A percentile compares a stretch with the other conserved stretches of the same genome.
Evolutionary conservation across 2,113 vertebrate species (phyloP).

Genomic region (Saguinus imperator): DNA sequence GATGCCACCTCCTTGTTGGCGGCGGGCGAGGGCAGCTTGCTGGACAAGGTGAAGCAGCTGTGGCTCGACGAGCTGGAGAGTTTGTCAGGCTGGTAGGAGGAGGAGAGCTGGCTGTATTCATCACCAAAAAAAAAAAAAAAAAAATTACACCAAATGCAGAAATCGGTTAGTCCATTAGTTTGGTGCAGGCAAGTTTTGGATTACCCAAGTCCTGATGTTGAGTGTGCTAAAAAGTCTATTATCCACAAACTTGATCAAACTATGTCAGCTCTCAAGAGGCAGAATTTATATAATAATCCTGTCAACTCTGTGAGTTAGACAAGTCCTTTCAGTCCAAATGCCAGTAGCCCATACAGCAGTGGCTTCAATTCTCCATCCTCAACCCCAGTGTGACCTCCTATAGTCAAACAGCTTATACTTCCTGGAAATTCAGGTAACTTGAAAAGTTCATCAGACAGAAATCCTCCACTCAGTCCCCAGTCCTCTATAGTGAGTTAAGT

Average conservation of each 20-base stretch:
- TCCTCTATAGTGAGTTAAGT: slow-evolving; percentile 98
- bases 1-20: too few relatives aligned
- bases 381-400: slow-evolving; percentile 92
- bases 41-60: too few relatives aligned
- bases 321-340: slow-evolving; percentile 93
- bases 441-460: slow-evolving; percentile 91
- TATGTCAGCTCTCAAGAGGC: slow-evolving; percentile 94
- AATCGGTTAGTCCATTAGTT: slow-evolving; percentile 93
- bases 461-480: slow-evolving; percentile 94
- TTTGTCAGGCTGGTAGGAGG: too few relatives aligned
- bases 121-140: slow-evolving; percentile 88
- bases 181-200: slow-evolving; percentile 98
- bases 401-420: slow-evolving; percentile 93
- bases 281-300: slow-evolving; percentile 93
- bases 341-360: slow-evolving; percentile 95
- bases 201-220: slow-evolving; percentile 97
- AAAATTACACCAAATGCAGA: slow-evolving; percentile 91
- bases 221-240: slow-evolving; percentile 97
- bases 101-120: slow-evolving; percentile 88
- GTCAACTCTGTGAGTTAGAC: slow-evolving; percentile 89
- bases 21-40: too few relatives aligned
- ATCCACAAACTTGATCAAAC: slow-evolving; percentile 97
- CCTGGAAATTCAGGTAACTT: slow-evolving; percentile 93
- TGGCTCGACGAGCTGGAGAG: too few relatives aligned
- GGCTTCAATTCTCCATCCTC: slow-evolving; percentile 97